These are phyloP conservation scores for Drosophila nigrodunni DNA, from an alignment of 1,140 invertebrate genomes.

Conservation along the genomic window DNA sequence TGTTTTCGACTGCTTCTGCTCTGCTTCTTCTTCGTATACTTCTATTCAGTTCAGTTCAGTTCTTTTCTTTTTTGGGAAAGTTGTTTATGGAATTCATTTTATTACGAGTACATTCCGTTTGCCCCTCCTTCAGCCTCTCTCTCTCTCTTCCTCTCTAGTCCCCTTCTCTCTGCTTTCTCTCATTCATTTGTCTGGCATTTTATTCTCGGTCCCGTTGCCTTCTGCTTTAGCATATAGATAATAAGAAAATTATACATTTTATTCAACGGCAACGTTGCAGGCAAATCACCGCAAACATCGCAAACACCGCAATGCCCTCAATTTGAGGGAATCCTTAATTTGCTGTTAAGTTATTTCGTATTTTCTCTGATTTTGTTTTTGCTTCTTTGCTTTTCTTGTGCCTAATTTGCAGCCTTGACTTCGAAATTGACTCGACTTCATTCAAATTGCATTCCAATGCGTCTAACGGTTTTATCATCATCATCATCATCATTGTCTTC, in stretches of 20 bases:
- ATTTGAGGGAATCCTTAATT: constrained; percentile 73
- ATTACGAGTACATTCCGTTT: constrained; percentile 48
- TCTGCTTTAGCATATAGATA: constrained; percentile 63
- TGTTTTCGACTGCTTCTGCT: constrained; percentile 50
- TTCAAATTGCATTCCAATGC: constrained; percentile 76
- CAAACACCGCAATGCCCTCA: constrained; percentile 74
- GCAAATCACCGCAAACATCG: background rate
- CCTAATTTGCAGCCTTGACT: constrained; percentile 60
- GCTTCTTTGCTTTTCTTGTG: constrained; percentile 6
- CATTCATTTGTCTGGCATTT: constrained; percentile 38
- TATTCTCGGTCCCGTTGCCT: constrained; percentile 40
- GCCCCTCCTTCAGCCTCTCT: background rate
- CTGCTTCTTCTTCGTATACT: constrained; percentile 15
- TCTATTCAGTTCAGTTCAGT: constrained; percentile 44
- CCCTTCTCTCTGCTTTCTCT: constrained; percentile 10
- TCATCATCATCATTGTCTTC: constrained; percentile 39
- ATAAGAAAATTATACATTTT: constrained; percentile 84
- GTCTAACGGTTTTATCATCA: constrained; percentile 75
- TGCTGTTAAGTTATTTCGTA: constrained; percentile 65
- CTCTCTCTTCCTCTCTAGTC: background rate
- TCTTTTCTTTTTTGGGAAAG: constrained; percentile 65
- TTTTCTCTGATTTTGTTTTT: constrained; percentile 8
- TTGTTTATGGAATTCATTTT: constrained; percentile 83
- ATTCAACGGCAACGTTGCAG: constrained; percentile 53
- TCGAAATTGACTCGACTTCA: constrained; percentile 16